Evolutionary conservation across 2,888 invertebrate species (phyloP).

Genomic region (Phortica okadai): DNA sequence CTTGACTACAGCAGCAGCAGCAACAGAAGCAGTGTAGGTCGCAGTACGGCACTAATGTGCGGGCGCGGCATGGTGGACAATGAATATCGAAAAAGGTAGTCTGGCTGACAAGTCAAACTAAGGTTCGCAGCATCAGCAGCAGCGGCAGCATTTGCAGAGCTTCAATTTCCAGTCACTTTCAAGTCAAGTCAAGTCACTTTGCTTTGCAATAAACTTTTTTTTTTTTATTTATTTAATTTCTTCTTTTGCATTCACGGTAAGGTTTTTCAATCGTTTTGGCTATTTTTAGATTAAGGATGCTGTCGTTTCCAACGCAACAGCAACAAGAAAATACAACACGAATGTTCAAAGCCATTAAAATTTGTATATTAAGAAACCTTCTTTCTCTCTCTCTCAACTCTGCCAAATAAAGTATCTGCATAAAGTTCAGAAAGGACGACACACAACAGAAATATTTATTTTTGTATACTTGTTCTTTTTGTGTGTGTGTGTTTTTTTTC

Average conservation of each 20-base stretch:
- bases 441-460: background rate
- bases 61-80: no score
- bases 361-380: background rate
- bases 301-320: no score
- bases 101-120: no score
- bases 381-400: background rate
- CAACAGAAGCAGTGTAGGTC: no score
- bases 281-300: no score
- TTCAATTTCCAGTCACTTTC: background rate
- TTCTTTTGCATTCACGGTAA: no score
- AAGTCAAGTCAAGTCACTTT: background rate
- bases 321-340: background rate
- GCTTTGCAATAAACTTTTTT: conserved; percentile 1
- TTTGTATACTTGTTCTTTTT: background rate
- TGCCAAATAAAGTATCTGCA: background rate
- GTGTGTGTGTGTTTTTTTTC: background rate
- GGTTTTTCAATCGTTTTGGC: no score
- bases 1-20: no score
- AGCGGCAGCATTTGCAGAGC: conserved; percentile 28
- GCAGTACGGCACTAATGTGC: no score
- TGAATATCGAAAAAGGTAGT: no score
- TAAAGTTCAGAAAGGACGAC: background rate
- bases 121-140: conserved; percentile 34
- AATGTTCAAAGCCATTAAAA: conserved; percentile 21
- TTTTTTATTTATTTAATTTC: no score